phyloP scores from a whole-genome alignment of 53 echinoderm and acorn worm species.

The Echinometra lucunter region DNA sequence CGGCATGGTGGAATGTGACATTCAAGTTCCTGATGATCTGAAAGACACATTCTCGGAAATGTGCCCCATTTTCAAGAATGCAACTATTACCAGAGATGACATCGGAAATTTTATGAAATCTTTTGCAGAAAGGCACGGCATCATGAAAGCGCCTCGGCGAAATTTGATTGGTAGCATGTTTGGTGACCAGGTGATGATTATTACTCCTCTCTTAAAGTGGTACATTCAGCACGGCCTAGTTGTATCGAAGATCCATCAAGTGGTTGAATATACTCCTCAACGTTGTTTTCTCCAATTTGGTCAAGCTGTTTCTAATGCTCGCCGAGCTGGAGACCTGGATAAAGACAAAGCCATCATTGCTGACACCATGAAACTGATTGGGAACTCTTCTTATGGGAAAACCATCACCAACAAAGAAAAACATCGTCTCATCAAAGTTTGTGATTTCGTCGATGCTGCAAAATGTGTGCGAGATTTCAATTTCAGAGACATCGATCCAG shows the following conservation, averaged over 20 bases:
- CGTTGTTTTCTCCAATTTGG: conserved; percentile 57
- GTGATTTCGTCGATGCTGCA: neutral
- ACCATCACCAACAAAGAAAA: conserved; percentile 67
- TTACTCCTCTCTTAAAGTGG: conserved; percentile 68
- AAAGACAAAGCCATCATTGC: conserved; percentile 61
- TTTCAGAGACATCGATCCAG: conserved; percentile 15
- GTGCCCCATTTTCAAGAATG: conserved; percentile 42
- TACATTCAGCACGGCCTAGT: conserved; percentile 66
- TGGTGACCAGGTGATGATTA: conserved; percentile 59
- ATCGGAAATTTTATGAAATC: conserved; percentile 76
- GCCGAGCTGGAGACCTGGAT: conserved; percentile 66
- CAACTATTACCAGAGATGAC: conserved; percentile 59
- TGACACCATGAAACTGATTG: conserved; percentile 78
- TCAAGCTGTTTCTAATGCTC: conserved; percentile 64
- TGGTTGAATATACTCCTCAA: conserved; percentile 18
- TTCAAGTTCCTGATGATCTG: neutral
- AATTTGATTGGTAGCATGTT: conserved; percentile 76
- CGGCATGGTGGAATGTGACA: neutral
- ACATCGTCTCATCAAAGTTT: conserved; percentile 31
- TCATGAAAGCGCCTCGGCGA: conserved; percentile 74
- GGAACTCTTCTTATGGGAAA: conserved; percentile 78
- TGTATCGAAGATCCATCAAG: conserved; percentile 32
- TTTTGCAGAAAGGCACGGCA: conserved; percentile 22
- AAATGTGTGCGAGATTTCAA: conserved; percentile 40
- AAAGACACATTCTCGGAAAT: neutral